These are phyloP conservation scores for Bombus pascuorum DNA, from an alignment of 1,140 invertebrate genomes.

Conservation along the genomic window DNA sequence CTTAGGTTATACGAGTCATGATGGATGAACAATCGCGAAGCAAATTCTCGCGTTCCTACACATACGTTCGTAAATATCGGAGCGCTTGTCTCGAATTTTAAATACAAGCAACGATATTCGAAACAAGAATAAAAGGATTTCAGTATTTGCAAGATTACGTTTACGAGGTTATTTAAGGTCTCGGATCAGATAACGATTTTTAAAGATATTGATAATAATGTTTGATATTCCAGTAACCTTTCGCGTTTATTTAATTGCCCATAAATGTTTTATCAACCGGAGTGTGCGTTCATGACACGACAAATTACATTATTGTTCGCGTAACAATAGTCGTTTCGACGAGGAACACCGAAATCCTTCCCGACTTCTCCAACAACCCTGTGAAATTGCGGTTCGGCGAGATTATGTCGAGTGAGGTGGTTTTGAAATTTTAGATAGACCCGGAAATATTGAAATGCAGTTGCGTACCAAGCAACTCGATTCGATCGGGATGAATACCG, in stretches of 20 bases:
- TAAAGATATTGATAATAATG: no score
- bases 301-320: slow-evolving; percentile 1
- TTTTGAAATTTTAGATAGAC: neutral
- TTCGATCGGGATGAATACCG: slow-evolving; percentile 12
- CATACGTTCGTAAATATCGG: neutral
- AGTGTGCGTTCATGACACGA: neutral
- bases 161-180: no score
- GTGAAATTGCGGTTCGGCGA: no score
- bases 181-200: no score
- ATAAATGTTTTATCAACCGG: no score
- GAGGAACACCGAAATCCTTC: neutral
- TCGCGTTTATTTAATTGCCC: neutral
- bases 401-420: neutral
- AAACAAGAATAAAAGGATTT: no score
- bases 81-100: no score
- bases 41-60: neutral
- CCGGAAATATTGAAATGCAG: slow-evolving; percentile 8
- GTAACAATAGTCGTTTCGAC: neutral
- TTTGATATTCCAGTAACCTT: no score
- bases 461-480: neutral
- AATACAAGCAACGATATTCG: neutral
- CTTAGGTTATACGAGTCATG: slow-evolving; percentile 36
- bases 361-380: neutral
- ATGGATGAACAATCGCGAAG: slow-evolving; percentile 42
- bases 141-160: no score